A percentile compares a stretch with the other conserved stretches of the same genome.
These are phyloP conservation scores for Pachypanchax playfairii DNA, from an alignment of 2,113 vertebrate species.

Conservation along the genomic window DNA sequence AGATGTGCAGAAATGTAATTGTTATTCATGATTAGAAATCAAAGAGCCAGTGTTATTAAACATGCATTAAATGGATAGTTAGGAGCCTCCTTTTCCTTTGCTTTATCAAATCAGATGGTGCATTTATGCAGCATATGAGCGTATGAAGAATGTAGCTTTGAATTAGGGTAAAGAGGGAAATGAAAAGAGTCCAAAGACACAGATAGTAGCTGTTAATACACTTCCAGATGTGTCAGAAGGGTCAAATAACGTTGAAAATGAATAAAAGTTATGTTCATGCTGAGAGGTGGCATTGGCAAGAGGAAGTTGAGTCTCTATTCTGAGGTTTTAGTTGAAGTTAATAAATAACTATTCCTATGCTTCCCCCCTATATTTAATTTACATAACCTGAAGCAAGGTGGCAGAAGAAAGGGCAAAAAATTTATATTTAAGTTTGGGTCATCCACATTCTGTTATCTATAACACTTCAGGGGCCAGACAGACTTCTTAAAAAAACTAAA, in stretches of 20 bases:
- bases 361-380: conserved; percentile 80
- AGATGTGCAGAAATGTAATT: conserved; percentile 47
- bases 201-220: conserved; percentile 58
- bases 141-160: conserved; percentile 51
- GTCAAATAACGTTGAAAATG: conserved; percentile 86
- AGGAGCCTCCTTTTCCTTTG: conserved; percentile 66
- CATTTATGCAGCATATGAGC: conserved; percentile 80
- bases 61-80: conserved; percentile 81
- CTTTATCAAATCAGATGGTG: conserved; percentile 82
- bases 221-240: conserved; percentile 73
- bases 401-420: conserved; percentile 29
- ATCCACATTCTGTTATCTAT: conserved; percentile 81
- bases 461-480: conserved; percentile 43
- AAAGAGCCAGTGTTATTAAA: conserved; percentile 74
- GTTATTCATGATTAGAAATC: conserved; percentile 68
- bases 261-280: conserved; percentile 61
- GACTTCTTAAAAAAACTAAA: conserved; percentile 3
- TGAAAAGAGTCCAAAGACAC: conserved; percentile 21
- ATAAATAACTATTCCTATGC: conserved; percentile 84
- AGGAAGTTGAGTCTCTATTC: conserved; percentile 47
- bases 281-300: conserved; percentile 1
- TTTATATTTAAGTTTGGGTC: conserved; percentile 54
- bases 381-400: conserved; percentile 68
- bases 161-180: conserved; percentile 25
- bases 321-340: conserved; percentile 45